phyloP scores from a whole-genome alignment of 1,140 invertebrate species.

The Pollicipes pollicipes region DNA sequence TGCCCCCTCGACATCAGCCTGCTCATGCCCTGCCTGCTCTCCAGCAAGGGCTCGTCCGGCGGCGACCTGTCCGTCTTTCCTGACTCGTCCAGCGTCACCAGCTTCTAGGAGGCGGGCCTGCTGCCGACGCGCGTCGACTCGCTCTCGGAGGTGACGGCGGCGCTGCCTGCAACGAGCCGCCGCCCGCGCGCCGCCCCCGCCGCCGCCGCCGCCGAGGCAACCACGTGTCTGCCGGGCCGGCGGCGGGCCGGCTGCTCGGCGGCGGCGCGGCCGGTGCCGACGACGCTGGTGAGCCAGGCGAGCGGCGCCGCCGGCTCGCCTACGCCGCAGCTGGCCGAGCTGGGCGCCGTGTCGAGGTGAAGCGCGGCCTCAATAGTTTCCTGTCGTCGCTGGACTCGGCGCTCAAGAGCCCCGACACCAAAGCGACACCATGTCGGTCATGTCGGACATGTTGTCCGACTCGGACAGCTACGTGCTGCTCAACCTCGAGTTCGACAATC shows the following conservation, averaged over 20 bases:
- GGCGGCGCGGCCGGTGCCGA: too few species aligned
- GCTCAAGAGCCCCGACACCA: slow-evolving; percentile 40
- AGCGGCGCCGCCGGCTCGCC: too few species aligned
- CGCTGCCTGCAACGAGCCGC: background rate
- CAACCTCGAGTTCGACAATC: slow-evolving; percentile 21
- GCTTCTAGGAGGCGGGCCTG: background rate
- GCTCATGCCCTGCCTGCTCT: slow-evolving; percentile 44
- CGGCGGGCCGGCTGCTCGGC: background rate
- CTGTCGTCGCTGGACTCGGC: slow-evolving; percentile 65
- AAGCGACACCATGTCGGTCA: slow-evolving; percentile 34
- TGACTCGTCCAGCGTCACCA: background rate
- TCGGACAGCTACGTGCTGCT: slow-evolving; percentile 30
- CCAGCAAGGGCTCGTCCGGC: slow-evolving; percentile 28
- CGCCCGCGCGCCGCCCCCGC: background rate
- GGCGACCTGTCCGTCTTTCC: slow-evolving; percentile 23
- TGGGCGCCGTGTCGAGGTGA: slow-evolving; percentile 30
- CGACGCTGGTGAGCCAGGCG: too few species aligned
- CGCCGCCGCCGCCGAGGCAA: background rate
- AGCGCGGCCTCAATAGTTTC: slow-evolving; percentile 54
- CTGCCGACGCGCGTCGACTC: background rate
- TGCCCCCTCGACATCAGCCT: slow-evolving; percentile 56
- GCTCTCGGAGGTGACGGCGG: background rate
- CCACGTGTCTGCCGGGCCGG: background rate
- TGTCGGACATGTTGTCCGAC: slow-evolving; percentile 30
- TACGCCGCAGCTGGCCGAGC: too few species aligned